Evolutionary conservation across 2,113 vertebrate genomes (phyloP), one percentile per base, ranked within the genome.

Genomic region (Xiphophorus couchianus): DNA sequence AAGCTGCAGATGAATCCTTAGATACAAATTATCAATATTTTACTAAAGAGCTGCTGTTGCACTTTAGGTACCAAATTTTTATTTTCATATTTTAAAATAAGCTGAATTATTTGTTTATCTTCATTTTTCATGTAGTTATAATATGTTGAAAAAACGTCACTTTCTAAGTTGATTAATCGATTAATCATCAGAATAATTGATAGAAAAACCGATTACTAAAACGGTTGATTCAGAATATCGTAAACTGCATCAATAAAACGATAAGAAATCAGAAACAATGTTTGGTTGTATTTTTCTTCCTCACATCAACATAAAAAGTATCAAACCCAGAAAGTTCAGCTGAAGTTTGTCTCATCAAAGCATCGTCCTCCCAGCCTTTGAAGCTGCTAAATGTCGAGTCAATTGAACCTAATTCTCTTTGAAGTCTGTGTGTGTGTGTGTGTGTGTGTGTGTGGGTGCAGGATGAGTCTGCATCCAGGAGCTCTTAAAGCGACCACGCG

Each of bases 361-460:
- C 70, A 69, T 71, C 76, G 28, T 68, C 69, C 65, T 74, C 62
- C 33, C 22, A 63, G 68, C 44, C 85, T 88, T 88, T 87, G 85
- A 90, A 87, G 83, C 81, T 31, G 85, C 70, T 69, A 76, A 84
- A 77, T 73, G 74, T 70, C 86, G 73, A 83, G 74, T 78, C 81
- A 77, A 63, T 48, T 78, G 74, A 73, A 69, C 60, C 51, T 76
- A 76, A 84, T 78, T 86, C 66, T 64, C 84, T 90, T 84, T 90
- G 86, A 88, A 88, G 86, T 86, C 60, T 29, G 63, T 67, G 42
- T 39, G n/a, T 8, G 33, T 33, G 33, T 8, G 33, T 33, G 33
- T 48, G 62, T 64, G 78, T 51, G 68, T n/a, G 6, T 42, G 17
- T 3, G 31, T 2, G 28, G 22, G 44, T 39, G 8, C 17, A 31